Percentiles rank a stretch among this genome's conserved stretches.
Conservation (phyloP, 2,797 vertebrate genomes). For the Poecilia gillii region DNA sequence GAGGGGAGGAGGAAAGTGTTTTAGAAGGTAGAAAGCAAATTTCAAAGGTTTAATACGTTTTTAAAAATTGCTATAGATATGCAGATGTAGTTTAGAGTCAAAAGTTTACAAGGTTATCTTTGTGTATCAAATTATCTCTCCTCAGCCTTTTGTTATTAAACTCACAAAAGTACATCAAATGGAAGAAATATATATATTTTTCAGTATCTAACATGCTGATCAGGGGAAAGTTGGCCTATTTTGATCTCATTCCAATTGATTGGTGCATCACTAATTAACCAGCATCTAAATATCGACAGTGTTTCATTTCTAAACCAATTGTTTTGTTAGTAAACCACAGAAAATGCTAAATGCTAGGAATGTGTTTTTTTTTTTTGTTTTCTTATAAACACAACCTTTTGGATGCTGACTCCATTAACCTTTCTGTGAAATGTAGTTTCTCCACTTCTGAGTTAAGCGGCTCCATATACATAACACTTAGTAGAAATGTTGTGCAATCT, state of each 20-base stretch:
- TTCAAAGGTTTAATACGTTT: not conserved
- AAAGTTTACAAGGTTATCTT: not conserved
- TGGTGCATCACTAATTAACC: not conserved
- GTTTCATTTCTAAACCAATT: not conserved
- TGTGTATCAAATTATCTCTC: not conserved
- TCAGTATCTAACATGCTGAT: not conserved
- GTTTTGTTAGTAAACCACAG: constrained; percentile 2
- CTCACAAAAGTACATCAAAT: not conserved
- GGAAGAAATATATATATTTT: not conserved
- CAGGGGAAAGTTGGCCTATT: not conserved
- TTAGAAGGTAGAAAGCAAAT: not conserved
- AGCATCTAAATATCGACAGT: not conserved
- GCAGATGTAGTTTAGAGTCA: not conserved
- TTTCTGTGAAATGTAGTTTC: not conserved
- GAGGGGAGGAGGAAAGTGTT: not conserved
- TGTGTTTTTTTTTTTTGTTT: not conserved
- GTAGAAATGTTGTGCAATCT: constrained; percentile 61
- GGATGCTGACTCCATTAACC: not conserved
- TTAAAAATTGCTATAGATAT: not conserved
- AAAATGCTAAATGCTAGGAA: not conserved
- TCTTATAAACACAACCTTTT: not conserved
- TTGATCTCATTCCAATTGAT: not conserved
- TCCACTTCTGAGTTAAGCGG: constrained; percentile 22
- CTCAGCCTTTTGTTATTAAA: not conserved
- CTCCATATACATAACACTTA: constrained; percentile 42